Percentiles rank a stretch among this genome's conserved stretches.
Evolutionary conservation across 2,113 vertebrate species (phyloP).

Genomic region (Hiodon tergisus): DNA sequence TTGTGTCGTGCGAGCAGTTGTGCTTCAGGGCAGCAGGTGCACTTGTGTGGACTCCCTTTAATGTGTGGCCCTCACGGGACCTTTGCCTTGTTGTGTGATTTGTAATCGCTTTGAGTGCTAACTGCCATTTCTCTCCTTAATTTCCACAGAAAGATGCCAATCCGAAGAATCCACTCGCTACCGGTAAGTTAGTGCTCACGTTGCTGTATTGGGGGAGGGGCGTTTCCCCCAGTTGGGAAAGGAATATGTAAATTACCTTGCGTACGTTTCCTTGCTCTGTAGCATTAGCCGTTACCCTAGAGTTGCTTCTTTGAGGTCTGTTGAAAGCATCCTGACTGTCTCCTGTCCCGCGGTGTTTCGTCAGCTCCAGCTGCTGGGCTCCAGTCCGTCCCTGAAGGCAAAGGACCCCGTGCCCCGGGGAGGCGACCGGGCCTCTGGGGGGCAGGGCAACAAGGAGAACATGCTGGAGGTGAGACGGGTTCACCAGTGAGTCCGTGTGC

Average conservation of each 20-base stretch:
- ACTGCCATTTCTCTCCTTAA: background rate
- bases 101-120: background rate
- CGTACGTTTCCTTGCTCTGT: background rate
- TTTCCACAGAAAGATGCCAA: constrained; percentile 57
- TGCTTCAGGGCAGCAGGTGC: background rate
- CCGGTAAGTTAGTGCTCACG: constrained; percentile 63
- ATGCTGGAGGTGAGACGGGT: constrained; percentile 56
- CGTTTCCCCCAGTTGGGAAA: too few species aligned
- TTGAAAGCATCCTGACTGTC: background rate
- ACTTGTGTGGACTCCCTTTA: background rate
- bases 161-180: constrained; percentile 76
- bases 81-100: background rate
- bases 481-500: too few species aligned
- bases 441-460: constrained; percentile 80
- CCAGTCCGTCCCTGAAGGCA: constrained; percentile 77
- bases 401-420: constrained; percentile 56
- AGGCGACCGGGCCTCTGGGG: background rate
- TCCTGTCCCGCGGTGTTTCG: background rate
- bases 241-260: too few species aligned
- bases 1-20: background rate
- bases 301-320: background rate
- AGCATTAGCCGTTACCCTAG: background rate
- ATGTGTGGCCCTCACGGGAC: too few species aligned
- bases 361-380: constrained; percentile 72
- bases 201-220: background rate